Evolutionary conservation across 2,113 vertebrate species (phyloP), one percentile per base, ranked within the genome.

Genomic region (Bubo bubo): DNA sequence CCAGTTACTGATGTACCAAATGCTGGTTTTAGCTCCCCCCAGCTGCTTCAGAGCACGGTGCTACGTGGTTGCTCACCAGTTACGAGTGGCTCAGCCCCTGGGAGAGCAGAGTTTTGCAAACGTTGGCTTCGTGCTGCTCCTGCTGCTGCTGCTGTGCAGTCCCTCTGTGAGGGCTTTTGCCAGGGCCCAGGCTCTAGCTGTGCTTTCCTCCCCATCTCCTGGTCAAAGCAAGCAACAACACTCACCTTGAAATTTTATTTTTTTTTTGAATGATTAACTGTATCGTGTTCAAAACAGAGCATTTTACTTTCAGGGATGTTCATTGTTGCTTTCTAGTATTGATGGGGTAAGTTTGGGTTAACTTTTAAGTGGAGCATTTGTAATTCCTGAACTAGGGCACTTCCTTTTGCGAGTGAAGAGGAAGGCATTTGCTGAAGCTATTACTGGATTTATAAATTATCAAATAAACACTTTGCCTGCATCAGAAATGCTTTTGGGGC

Each of bases 71-170:
- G 26, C 30, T 66, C 43, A 10, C 6, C 15, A 13, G 34, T 60
- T 47, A 63, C 21, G 8, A 12, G 39, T 30, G 37, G 27, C 45
- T 86, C 60, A 82, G 41, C 7, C 23, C 9, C 16, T 0, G 0
- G n/a, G 8, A 47, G 23, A 30, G 47, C 26, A 66, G 11, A 19
- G 16, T n/a, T 80, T 64, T 34, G 66, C 47, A 35, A 49, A 72
- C 1, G 1, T 1, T 27, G 39, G n/a, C 30, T 37, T 93, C 11
- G 4, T 3, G 28, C 39, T 41, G 39, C 39, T 41, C 39, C 63
- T 55, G 66, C 60, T n/a, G 50, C 63, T 55, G 66, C 60, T n/a
- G 50, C 8, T 22, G 30, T 14, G 34, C 66, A 10, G 30, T 39
- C 74, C 45, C 9, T 10, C 23, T 28, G 6, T 1, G 2, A 27